Percentiles rank a stretch among this genome's conserved stretches.
Conservation (phyloP, 2,797 vertebrate species). For the Saxicola maurus region DNA sequence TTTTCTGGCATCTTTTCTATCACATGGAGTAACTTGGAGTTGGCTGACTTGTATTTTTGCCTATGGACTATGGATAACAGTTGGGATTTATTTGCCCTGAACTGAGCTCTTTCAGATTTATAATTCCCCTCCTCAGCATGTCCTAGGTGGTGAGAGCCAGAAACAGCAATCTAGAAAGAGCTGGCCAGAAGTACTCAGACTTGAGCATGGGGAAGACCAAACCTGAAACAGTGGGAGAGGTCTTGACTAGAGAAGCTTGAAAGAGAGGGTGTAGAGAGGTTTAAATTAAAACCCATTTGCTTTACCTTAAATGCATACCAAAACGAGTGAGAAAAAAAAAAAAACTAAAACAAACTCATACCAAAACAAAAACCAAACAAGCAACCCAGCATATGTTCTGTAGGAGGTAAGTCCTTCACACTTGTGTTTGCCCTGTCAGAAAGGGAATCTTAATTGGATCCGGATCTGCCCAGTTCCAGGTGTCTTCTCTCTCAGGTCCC, state of each 20-base stretch:
- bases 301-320: background rate
- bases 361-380: background rate
- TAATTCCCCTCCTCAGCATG: background rate
- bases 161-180: background rate
- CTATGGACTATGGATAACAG: background rate
- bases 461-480: background rate
- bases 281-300: background rate
- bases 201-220: background rate
- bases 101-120: background rate
- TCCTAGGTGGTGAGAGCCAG: background rate
- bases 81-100: background rate
- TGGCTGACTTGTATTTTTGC: background rate
- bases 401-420: slow-evolving; percentile 1
- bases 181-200: background rate
- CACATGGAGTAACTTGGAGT: background rate
- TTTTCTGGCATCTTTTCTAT: background rate
- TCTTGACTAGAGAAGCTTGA: background rate
- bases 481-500: background rate
- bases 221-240: background rate
- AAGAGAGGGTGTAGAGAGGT: background rate
- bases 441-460: background rate
- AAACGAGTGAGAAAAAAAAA: background rate
- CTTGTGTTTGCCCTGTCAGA: background rate
- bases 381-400: background rate
- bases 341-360: background rate